Percentiles rank a stretch among this genome's conserved stretches.
These are phyloP conservation scores for Cotesia vestalis DNA, from an alignment of 1,140 invertebrate species.

Conservation along the genomic window DNA sequence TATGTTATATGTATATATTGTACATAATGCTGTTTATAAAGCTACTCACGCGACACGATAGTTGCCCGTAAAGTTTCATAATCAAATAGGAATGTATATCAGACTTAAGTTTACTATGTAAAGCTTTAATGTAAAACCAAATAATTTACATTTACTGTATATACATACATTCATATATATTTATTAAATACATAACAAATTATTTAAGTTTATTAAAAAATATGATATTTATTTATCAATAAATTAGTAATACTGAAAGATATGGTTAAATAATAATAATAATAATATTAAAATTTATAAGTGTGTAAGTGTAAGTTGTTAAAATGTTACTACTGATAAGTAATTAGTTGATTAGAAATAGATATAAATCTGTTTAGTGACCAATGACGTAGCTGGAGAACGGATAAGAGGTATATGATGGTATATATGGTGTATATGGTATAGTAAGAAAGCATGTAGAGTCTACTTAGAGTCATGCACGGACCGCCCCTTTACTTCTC, in stretches of 20 bases:
- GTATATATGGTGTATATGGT: no score
- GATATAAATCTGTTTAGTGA: constrained; percentile 15
- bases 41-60: constrained; percentile 22
- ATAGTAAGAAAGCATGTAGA: constrained; percentile 44
- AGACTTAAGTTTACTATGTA: not conserved
- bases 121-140: constrained; percentile 10
- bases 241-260: no score
- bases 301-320: no score
- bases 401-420: constrained; percentile 44
- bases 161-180: not conserved
- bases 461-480: constrained; percentile 44
- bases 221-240: not conserved
- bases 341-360: no score
- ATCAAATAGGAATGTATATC: constrained; percentile 18
- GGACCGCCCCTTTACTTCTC: constrained; percentile 46
- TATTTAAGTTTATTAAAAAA: not conserved
- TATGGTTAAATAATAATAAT: no score
- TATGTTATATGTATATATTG: not conserved
- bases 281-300: no score
- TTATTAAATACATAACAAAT: not conserved
- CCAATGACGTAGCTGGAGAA: constrained; percentile 37
- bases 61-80: constrained; percentile 12
- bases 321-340: no score
- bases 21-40: constrained; percentile 16
- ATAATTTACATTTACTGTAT: constrained; percentile 9